Percentiles rank a stretch among this genome's conserved stretches.
phyloP scores from a whole-genome alignment of 2,888 invertebrate genomes.

The Rhamphomyia laevipes region DNA sequence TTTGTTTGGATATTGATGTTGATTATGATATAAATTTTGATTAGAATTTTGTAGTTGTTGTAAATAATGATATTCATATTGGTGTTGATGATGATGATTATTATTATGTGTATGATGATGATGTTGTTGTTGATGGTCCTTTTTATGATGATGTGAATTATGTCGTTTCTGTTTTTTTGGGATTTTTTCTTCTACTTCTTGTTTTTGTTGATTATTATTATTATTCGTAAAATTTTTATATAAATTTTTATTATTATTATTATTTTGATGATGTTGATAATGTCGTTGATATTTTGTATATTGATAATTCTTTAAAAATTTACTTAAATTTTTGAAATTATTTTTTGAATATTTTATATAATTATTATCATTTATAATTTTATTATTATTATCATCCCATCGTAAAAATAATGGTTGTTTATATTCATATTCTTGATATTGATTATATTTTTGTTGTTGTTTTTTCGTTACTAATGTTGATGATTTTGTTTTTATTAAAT shows the following conservation, averaged over 20 bases:
- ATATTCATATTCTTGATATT: neutral
- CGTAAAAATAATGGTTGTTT: neutral
- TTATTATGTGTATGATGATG: neutral
- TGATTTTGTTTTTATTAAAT: neutral
- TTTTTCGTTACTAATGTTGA: neutral
- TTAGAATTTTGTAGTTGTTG: neutral
- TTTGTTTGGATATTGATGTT: neutral
- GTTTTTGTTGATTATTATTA: too few species aligned
- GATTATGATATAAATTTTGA: neutral
- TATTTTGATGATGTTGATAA: neutral
- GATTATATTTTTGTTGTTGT: conserved; percentile 1
- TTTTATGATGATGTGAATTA: neutral
- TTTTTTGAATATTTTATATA: neutral
- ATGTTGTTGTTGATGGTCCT: neutral
- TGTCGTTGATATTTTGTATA: neutral
- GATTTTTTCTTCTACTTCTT: too few species aligned
- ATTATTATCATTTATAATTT: neutral
- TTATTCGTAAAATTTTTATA: neutral
- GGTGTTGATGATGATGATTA: neutral
- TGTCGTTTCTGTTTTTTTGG: neutral
- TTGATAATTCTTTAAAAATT: neutral
- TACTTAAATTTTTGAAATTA: too few species aligned
- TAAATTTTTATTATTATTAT: neutral
- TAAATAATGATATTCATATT: neutral
- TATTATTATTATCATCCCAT: too few species aligned